These are phyloP conservation scores for Drosophila simulans DNA, from an alignment of 1,140 invertebrate species.

Conservation along the genomic window DNA sequence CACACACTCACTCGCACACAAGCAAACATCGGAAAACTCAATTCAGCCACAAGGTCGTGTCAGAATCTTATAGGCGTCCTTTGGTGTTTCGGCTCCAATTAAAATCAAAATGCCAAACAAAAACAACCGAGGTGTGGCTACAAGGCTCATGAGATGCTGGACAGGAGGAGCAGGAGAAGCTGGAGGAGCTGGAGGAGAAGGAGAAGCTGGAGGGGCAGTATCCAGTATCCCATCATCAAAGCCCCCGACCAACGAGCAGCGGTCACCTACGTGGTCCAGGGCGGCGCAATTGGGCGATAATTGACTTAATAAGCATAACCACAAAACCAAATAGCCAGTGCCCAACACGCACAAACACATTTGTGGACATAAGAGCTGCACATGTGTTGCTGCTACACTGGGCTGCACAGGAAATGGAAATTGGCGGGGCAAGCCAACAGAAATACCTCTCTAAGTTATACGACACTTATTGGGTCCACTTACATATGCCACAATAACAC, in stretches of 20 bases:
- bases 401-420: constrained; percentile 13
- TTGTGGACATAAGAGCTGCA: constrained; percentile 24
- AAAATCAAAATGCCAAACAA: constrained; percentile 73
- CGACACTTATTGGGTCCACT: too few relatives aligned
- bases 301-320: constrained; percentile 80
- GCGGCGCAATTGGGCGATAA: constrained; percentile 74
- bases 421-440: too few relatives aligned
- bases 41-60: constrained; percentile 7
- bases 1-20: not conserved
- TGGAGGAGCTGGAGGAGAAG: too few relatives aligned
- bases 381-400: constrained; percentile 24
- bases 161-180: not conserved
- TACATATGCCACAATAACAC: too few relatives aligned
- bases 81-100: constrained; percentile 62
- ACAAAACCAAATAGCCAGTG: constrained; percentile 67
- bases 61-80: constrained; percentile 13
- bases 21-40: not conserved
- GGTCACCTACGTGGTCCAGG: constrained; percentile 41
- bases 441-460: too few relatives aligned
- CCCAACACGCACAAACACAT: constrained; percentile 34
- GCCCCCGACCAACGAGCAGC: constrained; percentile 17
- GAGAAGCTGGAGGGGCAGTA: not conserved
- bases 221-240: constrained; percentile 8
- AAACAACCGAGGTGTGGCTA: constrained; percentile 44
- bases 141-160: not conserved